Evolutionary conservation across 1,140 invertebrate genomes (phyloP).

Genomic region (Steinernema khuongi): DNA sequence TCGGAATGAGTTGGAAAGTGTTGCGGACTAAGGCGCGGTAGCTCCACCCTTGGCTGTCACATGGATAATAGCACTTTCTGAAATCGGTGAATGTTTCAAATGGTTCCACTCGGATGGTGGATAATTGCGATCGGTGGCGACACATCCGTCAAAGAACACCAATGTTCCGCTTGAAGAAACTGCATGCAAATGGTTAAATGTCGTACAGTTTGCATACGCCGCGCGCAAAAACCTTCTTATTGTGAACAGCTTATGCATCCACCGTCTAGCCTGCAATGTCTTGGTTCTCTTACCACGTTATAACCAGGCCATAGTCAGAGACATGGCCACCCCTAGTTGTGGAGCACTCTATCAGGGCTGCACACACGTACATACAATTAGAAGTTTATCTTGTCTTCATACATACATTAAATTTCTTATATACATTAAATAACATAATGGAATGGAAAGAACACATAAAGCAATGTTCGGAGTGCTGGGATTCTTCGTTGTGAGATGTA

Average conservation of each 20-base stretch:
- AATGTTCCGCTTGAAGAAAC: not conserved
- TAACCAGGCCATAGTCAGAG: no score
- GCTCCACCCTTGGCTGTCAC: not conserved
- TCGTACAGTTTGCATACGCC: no score
- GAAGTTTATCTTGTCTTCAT: no score
- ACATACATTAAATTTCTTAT: no score
- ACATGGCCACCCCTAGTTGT: no score
- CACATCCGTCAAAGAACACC: not conserved
- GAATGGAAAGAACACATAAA: no score
- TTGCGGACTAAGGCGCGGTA: not conserved
- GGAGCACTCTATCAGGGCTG: no score
- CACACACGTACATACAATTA: not conserved
- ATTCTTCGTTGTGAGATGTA: no score
- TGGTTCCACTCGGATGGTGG: not conserved
- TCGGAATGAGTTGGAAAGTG: not conserved
- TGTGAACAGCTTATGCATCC: no score
- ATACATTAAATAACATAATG: no score
- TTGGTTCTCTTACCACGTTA: not conserved
- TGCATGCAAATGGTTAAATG: not conserved
- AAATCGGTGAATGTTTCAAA: conserved; percentile 8
- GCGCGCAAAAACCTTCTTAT: no score
- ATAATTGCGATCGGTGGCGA: not conserved
- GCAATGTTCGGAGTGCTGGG: no score
- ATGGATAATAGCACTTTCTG: conserved; percentile 11
- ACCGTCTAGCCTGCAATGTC: not conserved